Conservation (phyloP, 1,140 invertebrate species). For the Coelopa frigida region DNA sequence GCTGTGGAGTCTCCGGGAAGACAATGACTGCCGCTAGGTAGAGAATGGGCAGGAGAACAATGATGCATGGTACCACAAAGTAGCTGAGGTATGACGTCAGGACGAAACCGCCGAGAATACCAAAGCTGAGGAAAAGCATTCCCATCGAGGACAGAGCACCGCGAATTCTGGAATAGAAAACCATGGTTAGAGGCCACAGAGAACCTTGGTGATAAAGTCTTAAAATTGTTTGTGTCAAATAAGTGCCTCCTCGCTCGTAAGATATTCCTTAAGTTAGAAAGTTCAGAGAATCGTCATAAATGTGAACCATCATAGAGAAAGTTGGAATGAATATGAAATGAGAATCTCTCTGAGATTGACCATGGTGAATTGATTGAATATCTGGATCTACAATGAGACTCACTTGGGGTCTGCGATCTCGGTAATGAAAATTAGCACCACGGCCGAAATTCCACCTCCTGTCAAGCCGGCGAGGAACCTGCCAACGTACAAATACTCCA, state of each 20-base stretch:
- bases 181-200: too few species aligned
- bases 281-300: too few species aligned
- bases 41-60: conserved; percentile 57
- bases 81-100: conserved; percentile 60
- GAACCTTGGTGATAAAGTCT: too few species aligned
- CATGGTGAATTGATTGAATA: background rate
- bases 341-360: too few species aligned
- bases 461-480: too few species aligned
- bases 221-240: too few species aligned
- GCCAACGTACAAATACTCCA: too few species aligned
- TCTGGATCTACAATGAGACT: background rate
- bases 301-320: too few species aligned
- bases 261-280: too few species aligned
- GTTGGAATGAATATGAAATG: background rate
- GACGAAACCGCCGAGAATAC: conserved; percentile 68
- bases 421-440: too few species aligned
- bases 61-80: conserved; percentile 58
- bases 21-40: conserved; percentile 58
- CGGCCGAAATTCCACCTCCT: too few species aligned
- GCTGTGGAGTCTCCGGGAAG: conserved; percentile 76
- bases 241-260: too few species aligned
- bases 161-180: conserved; percentile 50
- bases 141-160: conserved; percentile 75
- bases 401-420: conserved; percentile 34
- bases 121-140: conserved; percentile 71